Conservation (phyloP, 1,140 invertebrate species). For the Teleogryllus occipitalis region DNA sequence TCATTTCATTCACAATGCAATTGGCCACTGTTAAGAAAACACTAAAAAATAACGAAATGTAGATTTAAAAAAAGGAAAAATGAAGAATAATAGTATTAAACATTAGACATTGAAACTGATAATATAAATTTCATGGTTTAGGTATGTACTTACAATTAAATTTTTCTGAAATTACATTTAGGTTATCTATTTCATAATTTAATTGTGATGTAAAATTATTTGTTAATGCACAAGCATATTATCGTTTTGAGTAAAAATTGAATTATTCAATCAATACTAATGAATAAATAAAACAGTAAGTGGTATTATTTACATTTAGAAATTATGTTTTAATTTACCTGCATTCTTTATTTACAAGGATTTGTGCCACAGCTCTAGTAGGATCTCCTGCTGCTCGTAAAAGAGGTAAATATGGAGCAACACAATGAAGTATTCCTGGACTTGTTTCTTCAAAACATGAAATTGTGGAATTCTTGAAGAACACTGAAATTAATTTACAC, state of each 20-base stretch:
- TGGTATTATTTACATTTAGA: neutral
- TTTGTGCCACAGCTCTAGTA: neutral
- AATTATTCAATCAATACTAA: too few species aligned
- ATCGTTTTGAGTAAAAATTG: too few species aligned
- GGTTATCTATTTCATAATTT: too few species aligned
- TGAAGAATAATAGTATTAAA: too few species aligned
- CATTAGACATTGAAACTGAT: too few species aligned
- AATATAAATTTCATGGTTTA: too few species aligned
- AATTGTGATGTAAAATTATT: too few species aligned
- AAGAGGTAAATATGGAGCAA: neutral
- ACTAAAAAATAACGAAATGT: neutral
- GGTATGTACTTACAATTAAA: too few species aligned
- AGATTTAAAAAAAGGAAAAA: neutral
- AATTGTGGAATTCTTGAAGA: neutral
- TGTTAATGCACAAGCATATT: too few species aligned
- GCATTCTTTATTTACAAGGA: neutral
- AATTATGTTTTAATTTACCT: neutral
- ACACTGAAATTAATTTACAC: neutral
- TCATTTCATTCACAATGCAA: neutral
- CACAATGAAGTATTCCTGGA: neutral
- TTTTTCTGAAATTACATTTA: too few species aligned
- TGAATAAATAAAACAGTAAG: neutral
- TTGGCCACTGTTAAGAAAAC: neutral
- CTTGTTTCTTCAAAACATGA: neutral
- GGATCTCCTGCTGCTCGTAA: neutral